These are phyloP conservation scores for Drosophila pachea DNA, from an alignment of 1,140 invertebrate species.

Conservation along the genomic window DNA sequence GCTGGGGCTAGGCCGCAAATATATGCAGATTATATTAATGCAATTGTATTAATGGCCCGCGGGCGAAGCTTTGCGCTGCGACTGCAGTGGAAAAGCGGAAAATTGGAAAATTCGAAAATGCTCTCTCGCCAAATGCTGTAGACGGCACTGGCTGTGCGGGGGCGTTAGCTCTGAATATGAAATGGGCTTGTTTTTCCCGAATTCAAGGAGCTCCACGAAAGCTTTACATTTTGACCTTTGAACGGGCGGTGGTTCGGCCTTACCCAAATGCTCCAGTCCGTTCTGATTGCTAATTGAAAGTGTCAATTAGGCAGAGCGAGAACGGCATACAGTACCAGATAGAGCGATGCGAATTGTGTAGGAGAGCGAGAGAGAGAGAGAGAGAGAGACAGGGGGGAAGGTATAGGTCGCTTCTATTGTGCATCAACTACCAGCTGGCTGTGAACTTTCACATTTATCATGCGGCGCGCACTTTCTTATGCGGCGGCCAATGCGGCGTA, in stretches of 20 bases:
- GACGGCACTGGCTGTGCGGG: not conserved
- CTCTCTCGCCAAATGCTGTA: not conserved
- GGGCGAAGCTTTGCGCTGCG: constrained; percentile 10
- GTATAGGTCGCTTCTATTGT: not conserved
- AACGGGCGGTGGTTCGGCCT: constrained; percentile 16
- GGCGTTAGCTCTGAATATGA: not conserved
- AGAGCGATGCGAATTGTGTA: not conserved
- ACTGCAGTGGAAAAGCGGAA: constrained; percentile 6
- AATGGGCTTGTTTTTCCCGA: constrained; percentile 17
- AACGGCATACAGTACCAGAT: not conserved
- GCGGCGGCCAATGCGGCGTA: constrained; percentile 45
- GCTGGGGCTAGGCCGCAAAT: too few relatives aligned
- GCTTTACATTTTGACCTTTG: constrained; percentile 54
- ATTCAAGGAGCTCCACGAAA: constrained; percentile 3
- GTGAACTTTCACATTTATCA: constrained; percentile 67
- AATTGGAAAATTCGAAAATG: constrained; percentile 16
- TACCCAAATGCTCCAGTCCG: not conserved
- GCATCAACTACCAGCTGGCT: constrained; percentile 14
- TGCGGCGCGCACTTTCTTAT: constrained; percentile 11
- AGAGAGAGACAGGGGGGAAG: not conserved
- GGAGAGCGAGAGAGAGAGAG: not conserved
- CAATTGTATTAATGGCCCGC: too few relatives aligned
- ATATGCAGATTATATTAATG: too few relatives aligned
- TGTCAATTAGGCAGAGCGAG: constrained; percentile 52
- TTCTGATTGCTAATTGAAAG: constrained; percentile 58